Percentiles rank a stretch among this genome's conserved stretches.
Evolutionary conservation across 2,888 invertebrate species (phyloP).

Genomic region (Rotaria socialis): DNA sequence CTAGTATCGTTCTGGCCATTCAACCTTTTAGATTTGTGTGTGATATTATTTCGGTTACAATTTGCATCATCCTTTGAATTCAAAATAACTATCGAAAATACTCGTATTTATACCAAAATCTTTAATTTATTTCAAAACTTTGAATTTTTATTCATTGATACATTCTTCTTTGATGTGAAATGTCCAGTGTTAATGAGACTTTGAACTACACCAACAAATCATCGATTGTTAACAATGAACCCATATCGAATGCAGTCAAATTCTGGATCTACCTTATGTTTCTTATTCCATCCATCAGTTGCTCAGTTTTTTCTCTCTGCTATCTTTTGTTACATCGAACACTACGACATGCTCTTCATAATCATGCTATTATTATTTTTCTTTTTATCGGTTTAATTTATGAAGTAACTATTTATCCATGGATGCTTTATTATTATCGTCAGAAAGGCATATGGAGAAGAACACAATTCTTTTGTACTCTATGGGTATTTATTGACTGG

Average conservation of each 20-base stretch:
- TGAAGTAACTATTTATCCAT: background rate
- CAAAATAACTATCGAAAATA: too few relatives aligned
- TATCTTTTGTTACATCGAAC: background rate
- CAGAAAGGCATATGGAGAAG: background rate
- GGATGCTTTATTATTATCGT: background rate
- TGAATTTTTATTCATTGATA: too few relatives aligned
- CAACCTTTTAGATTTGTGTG: too few relatives aligned
- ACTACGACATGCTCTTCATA: background rate
- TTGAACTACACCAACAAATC: background rate
- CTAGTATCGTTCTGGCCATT: too few relatives aligned
- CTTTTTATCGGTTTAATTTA: background rate
- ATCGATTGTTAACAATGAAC: background rate
- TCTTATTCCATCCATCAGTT: background rate
- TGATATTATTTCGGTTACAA: too few relatives aligned
- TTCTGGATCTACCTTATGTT: background rate
- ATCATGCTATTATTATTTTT: background rate
- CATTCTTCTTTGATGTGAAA: background rate
- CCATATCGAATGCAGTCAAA: background rate
- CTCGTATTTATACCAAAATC: too few relatives aligned
- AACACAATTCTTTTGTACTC: background rate
- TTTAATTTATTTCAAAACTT: too few relatives aligned
- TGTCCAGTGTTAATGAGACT: background rate
- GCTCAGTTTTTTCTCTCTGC: background rate
- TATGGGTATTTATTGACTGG: background rate
- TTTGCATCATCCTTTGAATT: too few relatives aligned